Percentiles rank a stretch among this genome's conserved stretches.
phyloP scores from a whole-genome alignment of 35 echinoderm and acorn worm species.

The Heliocidaris erythrogramma region DNA sequence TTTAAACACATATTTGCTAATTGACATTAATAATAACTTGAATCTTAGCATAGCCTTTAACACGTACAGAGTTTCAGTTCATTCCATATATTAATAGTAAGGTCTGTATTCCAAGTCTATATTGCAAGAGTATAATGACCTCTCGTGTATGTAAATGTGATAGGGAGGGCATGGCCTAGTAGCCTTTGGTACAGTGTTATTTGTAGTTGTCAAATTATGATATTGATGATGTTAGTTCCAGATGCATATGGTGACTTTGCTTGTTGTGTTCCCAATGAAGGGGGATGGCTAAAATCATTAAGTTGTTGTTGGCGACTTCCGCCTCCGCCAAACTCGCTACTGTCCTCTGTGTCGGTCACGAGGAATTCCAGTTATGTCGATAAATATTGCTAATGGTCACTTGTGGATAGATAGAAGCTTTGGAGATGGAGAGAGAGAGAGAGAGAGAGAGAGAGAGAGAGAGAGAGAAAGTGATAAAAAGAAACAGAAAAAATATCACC shows the following conservation, averaged over 20 bases:
- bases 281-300: slow-evolving; percentile 16
- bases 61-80: not conserved
- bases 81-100: not conserved
- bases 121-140: not conserved
- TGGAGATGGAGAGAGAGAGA: not conserved
- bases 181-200: slow-evolving; percentile 10
- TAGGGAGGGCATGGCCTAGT: not conserved
- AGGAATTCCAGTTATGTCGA: not conserved
- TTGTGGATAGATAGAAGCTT: slow-evolving; percentile 10
- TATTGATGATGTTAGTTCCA: not conserved
- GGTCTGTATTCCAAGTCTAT: not conserved
- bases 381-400: slow-evolving; percentile 3
- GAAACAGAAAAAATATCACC: no score
- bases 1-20: not conserved
- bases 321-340: not conserved
- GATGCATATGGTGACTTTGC: not conserved
- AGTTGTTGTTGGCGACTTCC: slow-evolving; percentile 1
- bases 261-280: not conserved
- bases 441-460: no score
- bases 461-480: no score
- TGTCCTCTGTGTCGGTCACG: not conserved
- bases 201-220: slow-evolving; percentile 12
- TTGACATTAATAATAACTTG: not conserved
- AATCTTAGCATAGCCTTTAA: not conserved
- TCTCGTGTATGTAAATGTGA: not conserved